phyloP scores from a whole-genome alignment of 2,113 vertebrate species.

The Rhodinocichla rosea region DNA sequence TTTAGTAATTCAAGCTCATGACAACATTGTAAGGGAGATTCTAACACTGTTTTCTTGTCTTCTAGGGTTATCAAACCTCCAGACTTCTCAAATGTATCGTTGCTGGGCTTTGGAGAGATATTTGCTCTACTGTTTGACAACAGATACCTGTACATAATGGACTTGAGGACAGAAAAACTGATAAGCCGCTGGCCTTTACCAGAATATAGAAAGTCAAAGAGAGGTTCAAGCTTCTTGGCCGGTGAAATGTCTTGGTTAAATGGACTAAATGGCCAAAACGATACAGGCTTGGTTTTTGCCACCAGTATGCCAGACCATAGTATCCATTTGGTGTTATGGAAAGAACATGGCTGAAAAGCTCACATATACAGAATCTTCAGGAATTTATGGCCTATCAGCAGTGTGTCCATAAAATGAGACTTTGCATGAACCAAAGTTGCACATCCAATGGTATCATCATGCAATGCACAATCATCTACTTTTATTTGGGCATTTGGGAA shows the following conservation, averaged over 20 bases:
- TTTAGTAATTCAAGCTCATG: not conserved
- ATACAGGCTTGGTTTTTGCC: slow-evolving; percentile 94
- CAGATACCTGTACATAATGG: slow-evolving; percentile 95
- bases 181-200: slow-evolving; percentile 96
- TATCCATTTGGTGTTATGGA: slow-evolving; percentile 98
- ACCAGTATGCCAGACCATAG: slow-evolving; percentile 99
- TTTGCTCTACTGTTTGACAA: slow-evolving; percentile 97
- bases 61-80: slow-evolving; percentile 93
- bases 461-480: slow-evolving; percentile 80
- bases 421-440: slow-evolving; percentile 91
- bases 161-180: slow-evolving; percentile 92
- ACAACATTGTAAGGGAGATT: not conserved
- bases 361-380: not conserved
- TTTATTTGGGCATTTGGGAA: slow-evolving; percentile 60
- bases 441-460: slow-evolving; percentile 72
- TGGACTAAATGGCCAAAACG: slow-evolving; percentile 91
- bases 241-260: slow-evolving; percentile 94
- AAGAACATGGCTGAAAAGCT: slow-evolving; percentile 85
- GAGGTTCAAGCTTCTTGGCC: slow-evolving; percentile 95
- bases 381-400: slow-evolving; percentile 22
- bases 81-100: slow-evolving; percentile 87
- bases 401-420: slow-evolving; percentile 66
- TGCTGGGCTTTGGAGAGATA: slow-evolving; percentile 93
- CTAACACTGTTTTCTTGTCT: slow-evolving; percentile 8
- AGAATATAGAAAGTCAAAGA: slow-evolving; percentile 95